Percentiles rank a stretch among this genome's conserved stretches.
Evolutionary conservation across 2,888 invertebrate genomes (phyloP).

Genomic region (Cantharis rustica): DNA sequence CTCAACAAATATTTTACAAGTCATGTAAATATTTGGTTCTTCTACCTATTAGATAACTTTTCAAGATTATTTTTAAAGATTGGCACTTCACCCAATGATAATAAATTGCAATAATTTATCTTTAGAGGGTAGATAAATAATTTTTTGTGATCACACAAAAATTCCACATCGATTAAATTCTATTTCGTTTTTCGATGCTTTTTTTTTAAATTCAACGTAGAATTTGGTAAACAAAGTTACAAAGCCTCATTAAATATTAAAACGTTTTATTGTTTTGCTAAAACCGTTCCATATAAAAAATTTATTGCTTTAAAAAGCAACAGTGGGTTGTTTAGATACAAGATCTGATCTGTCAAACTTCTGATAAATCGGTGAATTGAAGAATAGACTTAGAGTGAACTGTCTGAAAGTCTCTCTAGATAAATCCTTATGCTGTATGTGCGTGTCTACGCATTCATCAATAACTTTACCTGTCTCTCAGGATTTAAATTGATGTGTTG

Average conservation of each 20-base stretch:
- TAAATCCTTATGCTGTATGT: slow-evolving; percentile 24
- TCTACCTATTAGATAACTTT: neutral
- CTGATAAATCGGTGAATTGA: slow-evolving; percentile 34
- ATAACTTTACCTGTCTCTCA: slow-evolving; percentile 25
- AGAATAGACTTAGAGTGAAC: slow-evolving; percentile 29
- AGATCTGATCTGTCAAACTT: slow-evolving; percentile 32
- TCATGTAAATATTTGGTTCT: neutral
- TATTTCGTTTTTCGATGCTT: neutral
- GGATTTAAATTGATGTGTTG: slow-evolving; percentile 18
- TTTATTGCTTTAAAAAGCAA: slow-evolving; percentile 12
- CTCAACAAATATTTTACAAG: neutral
- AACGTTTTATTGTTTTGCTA: neutral
- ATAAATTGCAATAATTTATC: neutral
- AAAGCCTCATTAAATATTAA: neutral
- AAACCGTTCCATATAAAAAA: neutral
- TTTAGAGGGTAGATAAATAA: neutral
- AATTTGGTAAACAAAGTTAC: neutral
- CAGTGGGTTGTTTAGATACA: slow-evolving; percentile 30
- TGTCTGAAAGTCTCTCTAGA: slow-evolving; percentile 26
- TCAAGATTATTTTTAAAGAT: neutral
- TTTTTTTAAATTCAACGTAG: neutral
- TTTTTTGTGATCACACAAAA: neutral
- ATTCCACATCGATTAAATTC: neutral
- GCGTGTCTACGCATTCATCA: slow-evolving; percentile 33
- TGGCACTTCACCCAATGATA: neutral